A percentile compares a stretch with the other conserved stretches of the same genome.
Evolutionary conservation across 2,888 invertebrate genomes (phyloP).

Genomic region (Erannis defoliaria): DNA sequence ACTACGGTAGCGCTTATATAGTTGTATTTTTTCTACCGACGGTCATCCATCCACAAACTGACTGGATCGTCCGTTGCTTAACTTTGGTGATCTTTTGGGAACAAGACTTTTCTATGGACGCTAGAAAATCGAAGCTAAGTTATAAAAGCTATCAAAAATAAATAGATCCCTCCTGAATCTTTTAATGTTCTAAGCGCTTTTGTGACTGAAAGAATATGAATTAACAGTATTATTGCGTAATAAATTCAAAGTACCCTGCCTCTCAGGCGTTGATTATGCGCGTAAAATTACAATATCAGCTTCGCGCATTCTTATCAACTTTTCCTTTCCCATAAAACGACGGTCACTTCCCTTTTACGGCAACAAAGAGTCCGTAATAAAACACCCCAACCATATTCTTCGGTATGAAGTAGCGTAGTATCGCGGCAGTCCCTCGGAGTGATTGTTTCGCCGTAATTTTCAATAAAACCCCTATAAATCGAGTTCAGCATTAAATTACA

Average conservation of each 20-base stretch:
- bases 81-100: too few relatives aligned
- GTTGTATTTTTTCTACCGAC: too few relatives aligned
- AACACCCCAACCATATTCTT: slow-evolving; percentile 34
- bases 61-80: too few relatives aligned
- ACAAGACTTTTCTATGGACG: too few relatives aligned
- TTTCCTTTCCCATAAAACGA: slow-evolving; percentile 37
- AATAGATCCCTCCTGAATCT: slow-evolving; percentile 18
- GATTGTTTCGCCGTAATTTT: slow-evolving; percentile 46
- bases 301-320: slow-evolving; percentile 37
- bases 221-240: slow-evolving; percentile 32
- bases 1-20: too few relatives aligned
- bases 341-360: slow-evolving; percentile 40
- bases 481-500: slow-evolving; percentile 50
- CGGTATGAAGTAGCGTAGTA: slow-evolving; percentile 22
- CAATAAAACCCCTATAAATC: slow-evolving; percentile 53
- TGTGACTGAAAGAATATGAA: slow-evolving; percentile 33
- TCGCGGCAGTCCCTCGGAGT: slow-evolving; percentile 29
- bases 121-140: neutral
- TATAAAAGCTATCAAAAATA: slow-evolving; percentile 13
- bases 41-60: too few relatives aligned
- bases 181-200: slow-evolving; percentile 26
- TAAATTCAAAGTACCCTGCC: slow-evolving; percentile 34
- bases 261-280: slow-evolving; percentile 31
- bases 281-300: slow-evolving; percentile 38
- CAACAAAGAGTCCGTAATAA: slow-evolving; percentile 34